phyloP scores from a whole-genome alignment of 1,140 invertebrate species.

The Calliopsis andreniformis region DNA sequence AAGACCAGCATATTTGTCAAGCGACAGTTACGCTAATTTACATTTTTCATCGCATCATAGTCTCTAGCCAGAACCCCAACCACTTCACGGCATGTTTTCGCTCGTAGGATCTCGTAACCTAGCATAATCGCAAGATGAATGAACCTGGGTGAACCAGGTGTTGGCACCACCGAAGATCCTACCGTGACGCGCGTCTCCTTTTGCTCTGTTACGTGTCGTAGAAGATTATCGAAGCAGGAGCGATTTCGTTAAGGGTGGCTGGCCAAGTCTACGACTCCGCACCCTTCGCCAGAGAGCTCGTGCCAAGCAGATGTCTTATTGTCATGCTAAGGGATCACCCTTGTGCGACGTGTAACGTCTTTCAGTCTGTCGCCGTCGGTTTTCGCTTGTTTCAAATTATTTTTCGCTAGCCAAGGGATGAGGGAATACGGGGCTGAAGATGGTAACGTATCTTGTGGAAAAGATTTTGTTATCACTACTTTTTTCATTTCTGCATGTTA shows the following conservation, averaged over 20 bases:
- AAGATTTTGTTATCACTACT: background rate
- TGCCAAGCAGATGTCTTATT: slow-evolving; percentile 74
- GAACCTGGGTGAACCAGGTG: slow-evolving; percentile 60
- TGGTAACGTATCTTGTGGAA: slow-evolving; percentile 31
- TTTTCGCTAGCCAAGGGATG: slow-evolving; percentile 38
- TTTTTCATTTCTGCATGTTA: too few relatives aligned
- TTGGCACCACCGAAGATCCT: slow-evolving; percentile 34
- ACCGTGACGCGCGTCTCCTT: slow-evolving; percentile 42
- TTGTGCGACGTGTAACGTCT: slow-evolving; percentile 66
- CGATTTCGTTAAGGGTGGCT: slow-evolving; percentile 67
- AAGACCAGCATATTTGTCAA: too few relatives aligned
- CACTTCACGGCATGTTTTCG: background rate
- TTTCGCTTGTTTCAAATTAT: slow-evolving; percentile 66
- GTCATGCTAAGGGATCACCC: slow-evolving; percentile 71
- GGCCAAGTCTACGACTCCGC: slow-evolving; percentile 55
- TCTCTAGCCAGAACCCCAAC: background rate
- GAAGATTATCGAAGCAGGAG: slow-evolving; percentile 64
- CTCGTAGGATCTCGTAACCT: background rate
- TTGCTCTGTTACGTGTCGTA: slow-evolving; percentile 61
- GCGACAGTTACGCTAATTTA: background rate
- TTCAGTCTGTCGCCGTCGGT: slow-evolving; percentile 58
- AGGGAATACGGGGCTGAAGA: background rate
- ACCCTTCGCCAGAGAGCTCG: slow-evolving; percentile 64
- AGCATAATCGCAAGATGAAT: slow-evolving; percentile 50
- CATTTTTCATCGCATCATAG: background rate